Percentiles rank a stretch among this genome's conserved stretches.
These are phyloP conservation scores for Siphamia tubifer DNA, from an alignment of 2,113 vertebrate genomes.

Conservation along the genomic window DNA sequence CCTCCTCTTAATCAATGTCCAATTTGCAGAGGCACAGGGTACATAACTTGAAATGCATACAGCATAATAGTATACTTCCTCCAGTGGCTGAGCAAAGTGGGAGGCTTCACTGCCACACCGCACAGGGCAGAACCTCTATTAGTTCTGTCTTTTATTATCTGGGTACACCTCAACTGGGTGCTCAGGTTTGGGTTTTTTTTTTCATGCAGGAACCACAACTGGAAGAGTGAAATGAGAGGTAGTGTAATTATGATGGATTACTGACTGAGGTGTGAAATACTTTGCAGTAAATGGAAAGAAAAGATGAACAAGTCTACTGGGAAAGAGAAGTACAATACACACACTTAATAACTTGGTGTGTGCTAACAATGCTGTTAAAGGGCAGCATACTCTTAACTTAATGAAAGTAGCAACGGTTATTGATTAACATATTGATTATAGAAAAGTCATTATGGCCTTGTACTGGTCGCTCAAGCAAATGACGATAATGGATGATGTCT, in stretches of 20 bases:
- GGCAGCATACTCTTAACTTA: slow-evolving; percentile 27
- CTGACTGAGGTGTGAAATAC: slow-evolving; percentile 6
- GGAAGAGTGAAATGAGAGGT: background rate
- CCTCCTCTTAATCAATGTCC: slow-evolving; percentile 64
- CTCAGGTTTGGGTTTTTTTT: too few relatives aligned
- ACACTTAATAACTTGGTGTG: slow-evolving; percentile 24
- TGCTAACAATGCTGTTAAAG: slow-evolving; percentile 12
- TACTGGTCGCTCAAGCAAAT: background rate
- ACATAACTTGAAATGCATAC: slow-evolving; percentile 30
- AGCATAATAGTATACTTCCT: slow-evolving; percentile 12
- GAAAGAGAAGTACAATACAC: slow-evolving; percentile 24
- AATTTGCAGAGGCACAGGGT: slow-evolving; percentile 44
- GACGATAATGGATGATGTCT: background rate
- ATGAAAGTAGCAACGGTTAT: slow-evolving; percentile 38
- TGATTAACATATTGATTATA: slow-evolving; percentile 26
- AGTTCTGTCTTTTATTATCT: slow-evolving; percentile 29
- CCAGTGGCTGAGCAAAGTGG: background rate
- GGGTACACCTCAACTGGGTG: slow-evolving; percentile 13
- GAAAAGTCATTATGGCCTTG: background rate
- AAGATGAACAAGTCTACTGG: slow-evolving; percentile 25
- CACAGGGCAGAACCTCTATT: slow-evolving; percentile 45
- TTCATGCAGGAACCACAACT: slow-evolving; percentile 13
- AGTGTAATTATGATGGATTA: slow-evolving; percentile 46
- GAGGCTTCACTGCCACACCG: background rate
- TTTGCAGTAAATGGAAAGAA: slow-evolving; percentile 17